phyloP scores from a whole-genome alignment of 1,140 invertebrate species.

The Drosophila carrolli region DNA sequence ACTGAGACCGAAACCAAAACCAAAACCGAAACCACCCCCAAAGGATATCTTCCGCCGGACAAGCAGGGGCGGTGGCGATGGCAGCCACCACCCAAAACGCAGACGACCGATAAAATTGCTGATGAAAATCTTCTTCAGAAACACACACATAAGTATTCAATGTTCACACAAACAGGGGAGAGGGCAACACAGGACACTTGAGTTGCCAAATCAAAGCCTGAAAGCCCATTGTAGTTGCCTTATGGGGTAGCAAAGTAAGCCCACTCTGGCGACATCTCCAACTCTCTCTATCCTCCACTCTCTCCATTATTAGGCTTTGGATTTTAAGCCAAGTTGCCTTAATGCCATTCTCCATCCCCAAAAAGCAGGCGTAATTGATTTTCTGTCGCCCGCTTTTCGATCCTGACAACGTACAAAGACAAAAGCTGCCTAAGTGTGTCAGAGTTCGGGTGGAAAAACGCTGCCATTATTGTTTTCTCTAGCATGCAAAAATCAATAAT shows the following conservation, averaged over 20 bases:
- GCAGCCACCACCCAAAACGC: slow-evolving; percentile 74
- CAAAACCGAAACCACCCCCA: slow-evolving; percentile 66
- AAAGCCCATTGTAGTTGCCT: slow-evolving; percentile 61
- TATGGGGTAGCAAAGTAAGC: slow-evolving; percentile 31
- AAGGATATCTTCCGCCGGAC: slow-evolving; percentile 51
- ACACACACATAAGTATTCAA: slow-evolving; percentile 20
- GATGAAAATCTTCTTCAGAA: slow-evolving; percentile 75
- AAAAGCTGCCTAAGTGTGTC: slow-evolving; percentile 58
- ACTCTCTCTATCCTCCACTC: slow-evolving; percentile 5
- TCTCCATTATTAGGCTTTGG: slow-evolving; percentile 63
- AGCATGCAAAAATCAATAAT: slow-evolving; percentile 75
- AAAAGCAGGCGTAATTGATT: slow-evolving; percentile 66
- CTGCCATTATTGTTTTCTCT: slow-evolving; percentile 34
- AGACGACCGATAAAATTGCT: slow-evolving; percentile 74
- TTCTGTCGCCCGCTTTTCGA: slow-evolving; percentile 53
- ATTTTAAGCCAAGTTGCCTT: slow-evolving; percentile 74
- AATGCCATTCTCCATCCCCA: slow-evolving; percentile 45
- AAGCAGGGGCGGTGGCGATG: slow-evolving; percentile 25
- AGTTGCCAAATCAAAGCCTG: slow-evolving; percentile 73
- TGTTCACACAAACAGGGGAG: slow-evolving; percentile 15
- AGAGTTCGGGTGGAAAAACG: slow-evolving; percentile 29
- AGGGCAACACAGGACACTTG: slow-evolving; percentile 59
- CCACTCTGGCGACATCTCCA: slow-evolving; percentile 7
- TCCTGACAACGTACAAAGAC: slow-evolving; percentile 8
- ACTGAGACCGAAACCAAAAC: slow-evolving; percentile 52